phyloP scores from a whole-genome alignment of 2,113 vertebrate genomes.

The Chlamydotis undulata region DNA sequence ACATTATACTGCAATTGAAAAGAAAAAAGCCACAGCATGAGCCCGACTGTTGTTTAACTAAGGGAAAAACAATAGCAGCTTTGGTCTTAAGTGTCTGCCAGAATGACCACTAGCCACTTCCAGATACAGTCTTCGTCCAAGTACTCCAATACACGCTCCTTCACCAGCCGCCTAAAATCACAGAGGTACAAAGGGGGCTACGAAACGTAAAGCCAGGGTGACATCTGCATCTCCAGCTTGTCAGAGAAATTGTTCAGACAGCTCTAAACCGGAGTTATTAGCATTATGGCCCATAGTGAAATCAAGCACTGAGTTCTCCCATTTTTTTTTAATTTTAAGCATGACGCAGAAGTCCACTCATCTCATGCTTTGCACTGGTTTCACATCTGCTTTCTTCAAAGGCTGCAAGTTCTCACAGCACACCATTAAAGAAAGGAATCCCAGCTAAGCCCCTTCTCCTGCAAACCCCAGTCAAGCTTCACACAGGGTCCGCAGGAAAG shows the following conservation, averaged over 20 bases:
- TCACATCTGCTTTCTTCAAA: neutral
- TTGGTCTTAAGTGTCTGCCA: neutral
- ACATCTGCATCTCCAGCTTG: neutral
- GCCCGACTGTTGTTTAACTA: conserved; percentile 9
- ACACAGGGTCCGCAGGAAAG: accelerated
- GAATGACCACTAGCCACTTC: conserved; percentile 49
- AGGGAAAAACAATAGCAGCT: conserved; percentile 44
- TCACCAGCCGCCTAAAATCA: neutral
- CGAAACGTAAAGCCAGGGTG: accelerated
- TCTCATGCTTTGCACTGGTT: accelerated
- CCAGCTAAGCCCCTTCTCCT: neutral
- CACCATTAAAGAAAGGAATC: neutral
- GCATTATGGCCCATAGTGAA: accelerated
- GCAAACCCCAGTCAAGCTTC: neutral
- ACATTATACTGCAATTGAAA: conserved; percentile 32
- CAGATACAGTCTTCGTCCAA: conserved; percentile 26
- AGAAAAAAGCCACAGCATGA: conserved; percentile 51
- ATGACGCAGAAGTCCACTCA: accelerated
- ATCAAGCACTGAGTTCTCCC: accelerated
- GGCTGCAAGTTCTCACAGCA: neutral
- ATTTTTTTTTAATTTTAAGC: accelerated
- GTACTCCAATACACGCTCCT: neutral
- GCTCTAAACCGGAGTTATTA: accelerated
- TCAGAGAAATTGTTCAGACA: accelerated
- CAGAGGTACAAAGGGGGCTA: neutral